A percentile compares a stretch with the other conserved stretches of the same genome.
phyloP scores from a whole-genome alignment of 1,140 invertebrate genomes.

The Heliconius congener region DNA sequence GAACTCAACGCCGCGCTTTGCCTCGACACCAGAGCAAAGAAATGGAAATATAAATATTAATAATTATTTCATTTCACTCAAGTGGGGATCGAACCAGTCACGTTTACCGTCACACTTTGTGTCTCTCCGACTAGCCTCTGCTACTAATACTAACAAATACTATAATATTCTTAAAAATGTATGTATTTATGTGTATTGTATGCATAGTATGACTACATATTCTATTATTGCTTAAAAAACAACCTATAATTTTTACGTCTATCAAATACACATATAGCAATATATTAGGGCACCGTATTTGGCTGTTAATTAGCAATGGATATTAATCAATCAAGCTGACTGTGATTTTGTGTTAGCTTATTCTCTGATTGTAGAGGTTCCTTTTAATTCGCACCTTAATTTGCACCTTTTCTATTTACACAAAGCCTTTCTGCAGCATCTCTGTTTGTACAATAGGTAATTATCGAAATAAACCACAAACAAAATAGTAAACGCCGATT shows the following conservation, averaged over 20 bases:
- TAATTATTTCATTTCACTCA: too few species aligned
- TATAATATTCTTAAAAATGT: too few species aligned
- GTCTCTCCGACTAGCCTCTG: too few species aligned
- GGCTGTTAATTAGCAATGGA: slow-evolving; percentile 13
- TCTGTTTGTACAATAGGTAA: slow-evolving; percentile 28
- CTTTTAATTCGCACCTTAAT: slow-evolving; percentile 38
- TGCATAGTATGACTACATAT: too few species aligned
- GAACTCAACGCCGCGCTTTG: too few species aligned
- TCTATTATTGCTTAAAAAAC: neutral
- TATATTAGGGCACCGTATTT: neutral
- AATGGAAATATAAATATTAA: too few species aligned
- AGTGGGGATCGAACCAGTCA: too few species aligned
- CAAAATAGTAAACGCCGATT: neutral
- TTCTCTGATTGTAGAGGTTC: slow-evolving; percentile 23
- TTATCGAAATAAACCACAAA: slow-evolving; percentile 17
- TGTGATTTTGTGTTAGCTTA: slow-evolving; percentile 18
- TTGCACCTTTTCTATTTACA: slow-evolving; percentile 33
- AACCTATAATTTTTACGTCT: neutral
- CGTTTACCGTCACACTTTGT: too few species aligned
- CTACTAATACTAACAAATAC: too few species aligned
- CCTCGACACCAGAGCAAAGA: too few species aligned
- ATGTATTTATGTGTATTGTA: too few species aligned
- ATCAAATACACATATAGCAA: neutral
- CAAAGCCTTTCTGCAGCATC: slow-evolving; percentile 26
- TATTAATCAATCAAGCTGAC: slow-evolving; percentile 38